Conservation (phyloP, 2,113 vertebrate genomes). For the Brienomyrus longianalis region DNA sequence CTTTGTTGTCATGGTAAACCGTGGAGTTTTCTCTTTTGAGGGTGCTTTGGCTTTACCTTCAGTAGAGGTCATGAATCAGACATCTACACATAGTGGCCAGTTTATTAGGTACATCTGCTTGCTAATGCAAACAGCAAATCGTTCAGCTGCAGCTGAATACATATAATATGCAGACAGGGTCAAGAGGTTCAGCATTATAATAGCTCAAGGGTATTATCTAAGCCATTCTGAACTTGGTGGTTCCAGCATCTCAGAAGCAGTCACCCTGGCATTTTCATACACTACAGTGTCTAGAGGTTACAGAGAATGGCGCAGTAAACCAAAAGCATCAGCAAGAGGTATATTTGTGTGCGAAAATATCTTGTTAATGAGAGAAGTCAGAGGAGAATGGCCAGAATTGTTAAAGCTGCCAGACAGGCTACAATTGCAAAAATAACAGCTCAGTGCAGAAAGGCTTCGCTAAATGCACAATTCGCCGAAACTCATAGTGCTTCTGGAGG, state of each 20-base stretch:
- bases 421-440: not conserved
- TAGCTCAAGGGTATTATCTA: not conserved
- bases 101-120: not conserved
- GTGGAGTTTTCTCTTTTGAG: not conserved
- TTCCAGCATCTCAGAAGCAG: not conserved
- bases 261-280: not conserved
- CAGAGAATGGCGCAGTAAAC: not conserved
- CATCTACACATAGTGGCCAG: not conserved
- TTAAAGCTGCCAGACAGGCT: not conserved
- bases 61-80: not conserved
- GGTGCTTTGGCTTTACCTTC: not conserved
- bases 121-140: not conserved
- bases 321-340: not conserved
- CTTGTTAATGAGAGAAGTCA: not conserved
- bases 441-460: not conserved
- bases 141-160: not conserved
- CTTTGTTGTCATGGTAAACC: not conserved
- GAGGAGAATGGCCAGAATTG: not conserved
- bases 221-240: not conserved
- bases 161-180: not conserved
- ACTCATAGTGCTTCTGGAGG: not conserved
- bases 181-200: not conserved
- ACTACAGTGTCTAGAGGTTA: not conserved
- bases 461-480: not conserved
- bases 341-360: not conserved